Base-by-base conservation (phyloP, 2,797 vertebrate species). In the Falco concolor region DNA sequence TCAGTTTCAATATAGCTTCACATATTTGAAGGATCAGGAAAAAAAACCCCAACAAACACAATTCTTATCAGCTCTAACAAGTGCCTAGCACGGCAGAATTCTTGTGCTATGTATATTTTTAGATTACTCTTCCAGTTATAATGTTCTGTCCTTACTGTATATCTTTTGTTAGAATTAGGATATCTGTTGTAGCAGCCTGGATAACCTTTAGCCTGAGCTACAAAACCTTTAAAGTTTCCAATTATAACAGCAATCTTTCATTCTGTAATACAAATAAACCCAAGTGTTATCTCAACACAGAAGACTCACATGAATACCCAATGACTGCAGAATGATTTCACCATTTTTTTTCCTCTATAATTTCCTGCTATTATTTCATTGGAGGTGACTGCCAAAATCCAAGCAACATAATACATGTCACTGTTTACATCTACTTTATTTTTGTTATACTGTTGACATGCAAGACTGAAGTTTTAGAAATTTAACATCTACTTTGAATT, bases 351-450 rank as follows among this genome's bases (percentile, higher is more conserved):
- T 24, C 65, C 79, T 89, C 91, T 93, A 84, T 77, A 75, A 96
- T 97, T 98, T 98, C 97, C 97, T 97, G 95, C 96, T 90, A 98
- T 98, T 97, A 95, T 98, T 97, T 96, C 78, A 78, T 56, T 79
- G 38, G 75, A 59, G 56, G 24, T 27, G 45, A 47, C 89, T 84
- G 97, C 95, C 97, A 97, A 96, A 84, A 89, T 87, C 63, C 53
- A 78, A 93, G 32, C 84, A 95, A 83, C 86, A 87, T 74, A 95
- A 95, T 89, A 92, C 88, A 80, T 95, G 61, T 83, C 84, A 65
- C 81, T 93, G 94, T 96, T 97, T 96, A 95, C 79, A 90, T 94
- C 74, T 81, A 76, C 23, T 86, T 96, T 91, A 91, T 93, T 97
- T 96, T 96, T 95, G 95, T 94, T 90, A 47, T 45, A 45, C 40